phyloP scores from a whole-genome alignment of 1,140 invertebrate species.

The Chrysoperla carnea region DNA sequence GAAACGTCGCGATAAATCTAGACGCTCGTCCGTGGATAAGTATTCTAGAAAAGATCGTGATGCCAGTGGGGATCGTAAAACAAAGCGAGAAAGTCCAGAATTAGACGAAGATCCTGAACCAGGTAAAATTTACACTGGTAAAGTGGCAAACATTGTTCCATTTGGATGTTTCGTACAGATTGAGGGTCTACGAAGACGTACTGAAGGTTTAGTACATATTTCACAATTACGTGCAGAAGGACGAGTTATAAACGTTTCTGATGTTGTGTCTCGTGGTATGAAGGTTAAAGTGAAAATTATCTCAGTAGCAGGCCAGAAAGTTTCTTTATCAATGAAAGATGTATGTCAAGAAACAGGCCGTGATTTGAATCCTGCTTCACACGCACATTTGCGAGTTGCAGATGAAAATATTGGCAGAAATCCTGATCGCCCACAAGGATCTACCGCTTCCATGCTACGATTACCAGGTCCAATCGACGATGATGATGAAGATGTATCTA shows the following conservation, averaged over 20 bases:
- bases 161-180: slow-evolving; percentile 98
- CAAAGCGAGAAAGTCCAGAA: slow-evolving; percentile 26
- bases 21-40: slow-evolving; percentile 15
- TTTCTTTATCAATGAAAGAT: slow-evolving; percentile 96
- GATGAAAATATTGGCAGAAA: slow-evolving; percentile 60
- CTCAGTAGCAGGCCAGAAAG: slow-evolving; percentile 81
- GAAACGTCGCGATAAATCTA: slow-evolving; percentile 11
- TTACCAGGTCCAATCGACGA: slow-evolving; percentile 40
- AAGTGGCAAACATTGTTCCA: slow-evolving; percentile 87
- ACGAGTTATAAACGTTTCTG: slow-evolving; percentile 82
- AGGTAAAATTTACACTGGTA: slow-evolving; percentile 77
- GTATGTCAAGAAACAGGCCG: slow-evolving; percentile 89
- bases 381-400: slow-evolving; percentile 30
- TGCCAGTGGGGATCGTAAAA: slow-evolving; percentile 22
- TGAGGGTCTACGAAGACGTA: slow-evolving; percentile 70
- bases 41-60: slow-evolving; percentile 16
- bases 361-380: slow-evolving; percentile 79
- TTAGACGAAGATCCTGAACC: slow-evolving; percentile 42
- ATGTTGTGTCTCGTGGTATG: slow-evolving; percentile 82
- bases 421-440: slow-evolving; percentile 56
- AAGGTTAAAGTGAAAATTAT: slow-evolving; percentile 89
- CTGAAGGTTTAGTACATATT: slow-evolving; percentile 96
- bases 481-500: slow-evolving; percentile 56
- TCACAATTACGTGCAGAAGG: slow-evolving; percentile 88
- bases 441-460: slow-evolving; percentile 40